Conservation (phyloP, 1,140 invertebrate genomes). For the Cyrtorhinus lividipennis region DNA sequence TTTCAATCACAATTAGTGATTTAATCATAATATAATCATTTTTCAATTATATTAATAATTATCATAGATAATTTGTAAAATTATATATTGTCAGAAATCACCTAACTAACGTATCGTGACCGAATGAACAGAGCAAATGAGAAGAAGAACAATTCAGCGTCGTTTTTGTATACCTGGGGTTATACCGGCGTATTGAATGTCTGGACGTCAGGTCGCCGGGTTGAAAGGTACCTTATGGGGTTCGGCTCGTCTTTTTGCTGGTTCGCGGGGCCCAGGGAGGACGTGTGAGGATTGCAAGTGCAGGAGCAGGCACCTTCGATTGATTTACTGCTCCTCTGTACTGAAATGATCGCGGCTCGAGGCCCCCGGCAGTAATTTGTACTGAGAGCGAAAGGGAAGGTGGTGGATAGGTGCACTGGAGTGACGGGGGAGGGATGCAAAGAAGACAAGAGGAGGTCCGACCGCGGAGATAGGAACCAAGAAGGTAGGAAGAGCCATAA, state of each 20-base stretch:
- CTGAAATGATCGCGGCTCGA: background rate
- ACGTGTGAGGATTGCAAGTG: conserved; percentile 7
- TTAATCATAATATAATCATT: too few species aligned
- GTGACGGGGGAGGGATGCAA: background rate
- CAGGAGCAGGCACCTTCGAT: background rate
- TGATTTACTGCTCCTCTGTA: background rate
- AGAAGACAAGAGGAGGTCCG: background rate
- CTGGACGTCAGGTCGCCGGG: background rate
- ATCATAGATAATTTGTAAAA: too few species aligned
- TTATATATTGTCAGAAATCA: too few species aligned
- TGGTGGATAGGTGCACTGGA: background rate
- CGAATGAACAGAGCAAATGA: background rate
- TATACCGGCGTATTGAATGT: background rate
- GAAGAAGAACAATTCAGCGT: background rate
- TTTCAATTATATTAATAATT: too few species aligned
- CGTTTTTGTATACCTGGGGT: too few species aligned
- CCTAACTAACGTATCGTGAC: too few species aligned
- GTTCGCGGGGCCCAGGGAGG: background rate
- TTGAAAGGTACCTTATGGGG: background rate
- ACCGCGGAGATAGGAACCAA: background rate
- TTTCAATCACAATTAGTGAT: too few species aligned
- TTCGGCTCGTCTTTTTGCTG: background rate
- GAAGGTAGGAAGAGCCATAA: conserved; percentile 9
- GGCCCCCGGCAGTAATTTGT: conserved; percentile 1
- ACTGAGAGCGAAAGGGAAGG: conserved; percentile 3